Percentiles rank a stretch among this genome's conserved stretches.
phyloP scores from a whole-genome alignment of 2,888 invertebrate species.

The Shargacucullia verbasci region DNA sequence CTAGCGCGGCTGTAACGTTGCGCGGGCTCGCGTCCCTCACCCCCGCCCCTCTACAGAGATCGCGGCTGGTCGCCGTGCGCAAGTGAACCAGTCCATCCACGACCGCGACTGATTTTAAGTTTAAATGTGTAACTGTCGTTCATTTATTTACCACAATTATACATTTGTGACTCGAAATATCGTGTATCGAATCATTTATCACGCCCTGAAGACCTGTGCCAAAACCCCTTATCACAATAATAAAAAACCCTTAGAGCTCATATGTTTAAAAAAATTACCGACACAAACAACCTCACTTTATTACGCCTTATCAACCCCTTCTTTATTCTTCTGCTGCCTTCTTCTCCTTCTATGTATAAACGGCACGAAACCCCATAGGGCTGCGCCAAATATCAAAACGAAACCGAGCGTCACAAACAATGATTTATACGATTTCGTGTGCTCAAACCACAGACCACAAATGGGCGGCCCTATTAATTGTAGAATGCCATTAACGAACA shows the following conservation, averaged over 20 bases:
- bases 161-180: too few species aligned
- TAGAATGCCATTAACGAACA: constrained; percentile 95
- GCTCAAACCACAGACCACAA: constrained; percentile 93
- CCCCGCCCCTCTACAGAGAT: too few species aligned
- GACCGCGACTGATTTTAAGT: too few species aligned
- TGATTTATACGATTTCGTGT: constrained; percentile 91
- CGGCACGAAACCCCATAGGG: constrained; percentile 93
- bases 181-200: too few species aligned
- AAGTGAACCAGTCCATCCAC: too few species aligned
- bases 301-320: constrained; percentile 67
- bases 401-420: constrained; percentile 93
- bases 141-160: too few species aligned
- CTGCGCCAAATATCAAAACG: constrained; percentile 92
- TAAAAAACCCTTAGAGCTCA: neutral
- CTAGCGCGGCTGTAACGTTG: too few species aligned
- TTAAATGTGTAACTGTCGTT: too few species aligned
- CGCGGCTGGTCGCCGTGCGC: too few species aligned
- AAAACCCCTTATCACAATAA: too few species aligned
- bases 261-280: constrained; percentile 8
- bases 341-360: constrained; percentile 87
- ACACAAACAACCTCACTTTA: constrained; percentile 1
- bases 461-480: constrained; percentile 95
- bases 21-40: too few species aligned
- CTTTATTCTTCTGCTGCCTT: constrained; percentile 59
- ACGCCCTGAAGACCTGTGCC: too few species aligned